Conservation (phyloP, 2,113 vertebrate genomes). For the Dascyllus trimaculatus region DNA sequence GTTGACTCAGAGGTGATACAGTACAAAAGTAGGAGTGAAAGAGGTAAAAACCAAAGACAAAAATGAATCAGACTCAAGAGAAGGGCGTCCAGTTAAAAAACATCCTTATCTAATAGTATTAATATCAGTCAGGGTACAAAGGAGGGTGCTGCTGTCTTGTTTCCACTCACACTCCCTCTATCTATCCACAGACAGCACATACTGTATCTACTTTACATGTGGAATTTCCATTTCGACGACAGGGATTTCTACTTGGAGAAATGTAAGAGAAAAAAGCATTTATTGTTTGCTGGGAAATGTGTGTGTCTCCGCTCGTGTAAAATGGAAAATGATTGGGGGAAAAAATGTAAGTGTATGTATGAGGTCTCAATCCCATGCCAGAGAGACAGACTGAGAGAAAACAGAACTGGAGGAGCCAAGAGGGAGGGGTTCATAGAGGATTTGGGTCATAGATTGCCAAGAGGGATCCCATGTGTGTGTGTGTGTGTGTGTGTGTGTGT, state of each 20-base stretch:
- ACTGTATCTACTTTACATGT: background rate
- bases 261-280: slow-evolving; percentile 1
- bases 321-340: slow-evolving; percentile 40
- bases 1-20: slow-evolving; percentile 45
- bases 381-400: slow-evolving; percentile 73
- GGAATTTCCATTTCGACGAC: slow-evolving; percentile 20
- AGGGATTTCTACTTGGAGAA: slow-evolving; percentile 18
- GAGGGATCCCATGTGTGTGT: slow-evolving; percentile 66
- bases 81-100: background rate
- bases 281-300: slow-evolving; percentile 20
- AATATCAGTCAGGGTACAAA: background rate
- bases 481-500: slow-evolving; percentile 21
- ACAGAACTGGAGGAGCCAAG: slow-evolving; percentile 64
- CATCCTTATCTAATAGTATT: slow-evolving; percentile 1
- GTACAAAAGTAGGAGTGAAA: background rate
- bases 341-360: slow-evolving; percentile 29
- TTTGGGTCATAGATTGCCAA: slow-evolving; percentile 83
- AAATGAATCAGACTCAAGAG: background rate
- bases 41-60: background rate
- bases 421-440: slow-evolving; percentile 74
- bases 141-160: background rate
- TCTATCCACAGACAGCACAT: too few relatives aligned
- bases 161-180: background rate
- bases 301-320: slow-evolving; percentile 30
- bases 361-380: slow-evolving; percentile 63